Conservation (phyloP, 2,113 vertebrate species). For the Ptilonorhynchus violaceus region DNA sequence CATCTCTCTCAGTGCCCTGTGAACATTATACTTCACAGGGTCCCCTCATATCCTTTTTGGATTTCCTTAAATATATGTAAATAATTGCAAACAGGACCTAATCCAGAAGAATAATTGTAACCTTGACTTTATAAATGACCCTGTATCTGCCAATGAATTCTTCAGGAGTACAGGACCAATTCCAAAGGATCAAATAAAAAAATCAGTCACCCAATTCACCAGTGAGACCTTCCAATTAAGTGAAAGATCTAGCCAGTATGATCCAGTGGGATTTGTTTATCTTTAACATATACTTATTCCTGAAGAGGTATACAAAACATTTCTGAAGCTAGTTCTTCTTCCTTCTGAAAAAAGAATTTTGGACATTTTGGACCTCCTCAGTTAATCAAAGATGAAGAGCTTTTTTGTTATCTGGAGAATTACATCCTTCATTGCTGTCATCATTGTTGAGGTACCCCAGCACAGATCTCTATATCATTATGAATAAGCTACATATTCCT, state of each 20-base stretch:
- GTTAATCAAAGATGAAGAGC: constrained; percentile 8
- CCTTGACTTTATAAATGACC: not conserved
- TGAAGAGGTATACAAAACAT: not conserved
- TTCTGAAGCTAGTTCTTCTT: not conserved
- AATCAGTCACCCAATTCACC: not conserved
- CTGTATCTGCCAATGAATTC: not conserved
- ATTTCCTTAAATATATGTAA: not conserved
- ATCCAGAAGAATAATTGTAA: not conserved
- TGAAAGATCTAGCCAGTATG: not conserved
- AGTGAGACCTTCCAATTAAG: not conserved
- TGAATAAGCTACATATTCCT: not conserved
- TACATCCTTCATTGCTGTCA: not conserved
- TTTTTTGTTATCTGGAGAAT: not conserved
- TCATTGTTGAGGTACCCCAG: not conserved
- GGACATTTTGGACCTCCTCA: not conserved
- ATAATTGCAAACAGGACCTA: not conserved
- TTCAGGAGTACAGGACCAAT: not conserved
- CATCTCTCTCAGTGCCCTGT: not conserved
- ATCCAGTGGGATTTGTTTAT: not conserved
- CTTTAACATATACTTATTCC: not conserved
- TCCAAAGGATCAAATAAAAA: not conserved
- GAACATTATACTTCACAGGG: not conserved
- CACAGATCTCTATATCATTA: not conserved
- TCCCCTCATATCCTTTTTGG: not conserved
- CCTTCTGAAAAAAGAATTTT: not conserved